Evolutionary conservation across 2,888 invertebrate species (phyloP).

Genomic region (Rotaria macrura): DNA sequence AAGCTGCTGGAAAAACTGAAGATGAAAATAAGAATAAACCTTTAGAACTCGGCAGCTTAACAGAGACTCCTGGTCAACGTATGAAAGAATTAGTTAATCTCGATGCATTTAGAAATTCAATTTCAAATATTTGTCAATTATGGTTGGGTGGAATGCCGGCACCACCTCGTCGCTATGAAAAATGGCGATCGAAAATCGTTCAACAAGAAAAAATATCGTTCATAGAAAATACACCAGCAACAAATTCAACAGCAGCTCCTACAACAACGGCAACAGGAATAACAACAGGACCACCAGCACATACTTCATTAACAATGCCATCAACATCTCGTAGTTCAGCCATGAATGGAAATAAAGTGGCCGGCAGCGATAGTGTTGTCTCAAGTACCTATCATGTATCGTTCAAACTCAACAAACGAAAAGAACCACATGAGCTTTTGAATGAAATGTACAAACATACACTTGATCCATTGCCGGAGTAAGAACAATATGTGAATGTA

Average conservation of each 20-base stretch:
- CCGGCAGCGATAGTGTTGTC: not conserved
- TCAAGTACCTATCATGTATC: not conserved
- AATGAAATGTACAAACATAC: not conserved
- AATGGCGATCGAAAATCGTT: slow-evolving; percentile 18
- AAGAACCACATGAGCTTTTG: not conserved
- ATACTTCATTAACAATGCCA: not conserved
- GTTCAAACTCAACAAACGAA: not conserved
- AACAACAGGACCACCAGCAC: not conserved
- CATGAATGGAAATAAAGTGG: not conserved
- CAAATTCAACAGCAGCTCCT: not conserved
- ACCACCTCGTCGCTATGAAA: not conserved
- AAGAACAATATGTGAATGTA: not conserved
- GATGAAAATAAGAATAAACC: not conserved
- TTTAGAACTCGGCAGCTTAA: not conserved
- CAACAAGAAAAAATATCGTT: slow-evolving; percentile 16
- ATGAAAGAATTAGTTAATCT: not conserved
- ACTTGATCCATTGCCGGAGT: not conserved
- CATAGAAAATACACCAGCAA: not conserved
- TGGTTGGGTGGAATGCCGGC: not conserved
- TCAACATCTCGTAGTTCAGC: not conserved
- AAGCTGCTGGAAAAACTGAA: not conserved
- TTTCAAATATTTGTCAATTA: slow-evolving; percentile 15
- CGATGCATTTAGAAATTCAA: not conserved
- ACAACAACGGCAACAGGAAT: not conserved
- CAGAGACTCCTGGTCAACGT: not conserved